Evolutionary conservation across 2,888 invertebrate species (phyloP), one percentile per base, ranked within the genome.

Genomic region (Nowickia ferox): DNA sequence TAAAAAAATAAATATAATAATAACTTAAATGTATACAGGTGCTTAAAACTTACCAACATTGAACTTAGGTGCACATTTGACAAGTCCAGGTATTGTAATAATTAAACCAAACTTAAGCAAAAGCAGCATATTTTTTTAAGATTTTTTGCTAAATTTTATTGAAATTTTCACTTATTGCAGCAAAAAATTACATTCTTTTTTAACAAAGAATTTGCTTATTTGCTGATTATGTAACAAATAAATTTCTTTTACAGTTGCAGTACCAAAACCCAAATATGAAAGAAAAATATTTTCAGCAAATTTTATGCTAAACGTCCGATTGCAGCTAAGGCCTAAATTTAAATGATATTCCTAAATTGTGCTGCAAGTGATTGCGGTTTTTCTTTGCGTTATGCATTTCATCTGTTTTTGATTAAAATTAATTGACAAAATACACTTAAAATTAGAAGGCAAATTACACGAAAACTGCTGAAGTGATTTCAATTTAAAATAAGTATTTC

Each of bases 391-490:
- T 59, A 30, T 74, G 66, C 69, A 66, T 74, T 80, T 65, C 59
- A 53, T 81, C 68, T 75, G 75, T 69, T 69, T 79, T 80, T 77
- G 86, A 86, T 80, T 72, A 83, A 79, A 86, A 83, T 83, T 86
- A 86, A 86, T 86, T 86, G 86, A 75, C 83, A 83, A 79, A 86
- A 83, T 79, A 48, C 79, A 80, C 79, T 86, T 76, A 86, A 61
- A 68, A 68, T 53, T 74, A 17, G 10, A 48, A 75, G 30, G 51
- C 40, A 69, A 42, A 15, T 5, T 59, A 74, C 11, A 57, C 48
- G 38, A 66, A 66, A 80, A 68, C 40, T 10, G 11, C 13, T 44
- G 17, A 59, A 59, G 59, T 30, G 15, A 40, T 38, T 17, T 65
- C 81, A 48, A 68, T 40, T 40, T 30, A 38, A 69, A 57, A 69